Evolutionary conservation across 1,140 invertebrate genomes (phyloP).

Genomic region (Pachypsylla venusta): DNA sequence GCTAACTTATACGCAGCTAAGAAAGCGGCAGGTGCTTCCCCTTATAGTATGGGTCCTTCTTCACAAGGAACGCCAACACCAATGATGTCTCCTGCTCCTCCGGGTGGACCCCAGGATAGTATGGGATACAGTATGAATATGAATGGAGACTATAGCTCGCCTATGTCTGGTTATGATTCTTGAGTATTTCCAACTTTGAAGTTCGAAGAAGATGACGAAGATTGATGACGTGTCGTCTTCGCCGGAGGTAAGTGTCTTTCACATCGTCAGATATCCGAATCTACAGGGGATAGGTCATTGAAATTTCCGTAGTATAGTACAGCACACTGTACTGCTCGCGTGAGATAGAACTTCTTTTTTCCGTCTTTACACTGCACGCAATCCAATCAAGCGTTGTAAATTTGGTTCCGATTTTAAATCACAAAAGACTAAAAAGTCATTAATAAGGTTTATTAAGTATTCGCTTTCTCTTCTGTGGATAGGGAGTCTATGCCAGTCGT

Average conservation of each 20-base stretch:
- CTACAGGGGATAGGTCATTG: too few relatives aligned
- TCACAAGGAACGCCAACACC: constrained; percentile 74
- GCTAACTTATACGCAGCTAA: constrained; percentile 98
- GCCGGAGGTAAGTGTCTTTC: not conserved
- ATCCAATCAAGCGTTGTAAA: too few relatives aligned
- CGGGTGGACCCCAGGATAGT: constrained; percentile 54
- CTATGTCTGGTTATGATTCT: constrained; percentile 25
- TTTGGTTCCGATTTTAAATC: too few relatives aligned
- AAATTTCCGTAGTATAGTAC: too few relatives aligned
- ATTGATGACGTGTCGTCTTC: constrained; percentile 16
- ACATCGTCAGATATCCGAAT: too few relatives aligned
- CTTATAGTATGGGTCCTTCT: constrained; percentile 72
- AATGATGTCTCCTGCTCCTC: constrained; percentile 83
- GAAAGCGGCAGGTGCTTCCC: constrained; percentile 87
- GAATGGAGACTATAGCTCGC: constrained; percentile 47
- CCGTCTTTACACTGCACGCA: too few relatives aligned
- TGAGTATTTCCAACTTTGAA: not conserved
- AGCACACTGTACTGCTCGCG: too few relatives aligned
- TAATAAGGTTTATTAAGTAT: too few relatives aligned
- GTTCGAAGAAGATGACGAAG: not conserved
- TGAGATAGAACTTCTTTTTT: too few relatives aligned
- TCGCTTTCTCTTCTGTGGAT: too few relatives aligned
- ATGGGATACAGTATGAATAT: constrained; percentile 79
- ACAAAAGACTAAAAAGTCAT: too few relatives aligned
- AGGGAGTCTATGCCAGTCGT: too few relatives aligned